Evolutionary conservation across 2,888 invertebrate genomes (phyloP).

Genomic region (Eupithecia dodoneata): DNA sequence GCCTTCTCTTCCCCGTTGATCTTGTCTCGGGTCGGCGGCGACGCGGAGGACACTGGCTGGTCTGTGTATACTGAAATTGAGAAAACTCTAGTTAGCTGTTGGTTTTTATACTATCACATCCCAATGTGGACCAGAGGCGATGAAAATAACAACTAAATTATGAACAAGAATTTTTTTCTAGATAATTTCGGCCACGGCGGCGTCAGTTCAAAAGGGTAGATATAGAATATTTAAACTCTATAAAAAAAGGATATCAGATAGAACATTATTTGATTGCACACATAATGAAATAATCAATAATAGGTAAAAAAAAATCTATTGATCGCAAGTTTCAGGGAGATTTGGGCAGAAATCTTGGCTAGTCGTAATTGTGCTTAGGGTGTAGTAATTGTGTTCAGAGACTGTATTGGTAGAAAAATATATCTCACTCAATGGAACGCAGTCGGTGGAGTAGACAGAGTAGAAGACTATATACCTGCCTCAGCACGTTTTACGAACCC

Average conservation of each 20-base stretch:
- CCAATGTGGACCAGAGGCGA: background rate
- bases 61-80: constrained; percentile 84
- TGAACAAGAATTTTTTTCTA: background rate
- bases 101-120: background rate
- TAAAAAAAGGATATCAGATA: too few species aligned
- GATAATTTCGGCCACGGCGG: background rate
- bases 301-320: background rate
- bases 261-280: too few species aligned
- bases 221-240: background rate
- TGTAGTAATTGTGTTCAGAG: too few species aligned
- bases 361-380: too few species aligned
- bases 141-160: background rate
- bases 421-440: background rate
- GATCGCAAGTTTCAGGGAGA: background rate
- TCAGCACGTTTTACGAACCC: background rate
- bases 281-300: too few species aligned
- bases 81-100: constrained; percentile 6
- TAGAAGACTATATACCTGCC: background rate
- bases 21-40: constrained; percentile 92
- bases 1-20: constrained; percentile 90
- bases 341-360: too few species aligned
- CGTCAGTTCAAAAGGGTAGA: too few species aligned
- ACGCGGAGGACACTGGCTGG: constrained; percentile 90
- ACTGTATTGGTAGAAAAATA: background rate
- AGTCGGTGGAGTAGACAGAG: background rate